Conservation (phyloP, 2,888 invertebrate species). For the Temnothorax unifasciatus region DNA sequence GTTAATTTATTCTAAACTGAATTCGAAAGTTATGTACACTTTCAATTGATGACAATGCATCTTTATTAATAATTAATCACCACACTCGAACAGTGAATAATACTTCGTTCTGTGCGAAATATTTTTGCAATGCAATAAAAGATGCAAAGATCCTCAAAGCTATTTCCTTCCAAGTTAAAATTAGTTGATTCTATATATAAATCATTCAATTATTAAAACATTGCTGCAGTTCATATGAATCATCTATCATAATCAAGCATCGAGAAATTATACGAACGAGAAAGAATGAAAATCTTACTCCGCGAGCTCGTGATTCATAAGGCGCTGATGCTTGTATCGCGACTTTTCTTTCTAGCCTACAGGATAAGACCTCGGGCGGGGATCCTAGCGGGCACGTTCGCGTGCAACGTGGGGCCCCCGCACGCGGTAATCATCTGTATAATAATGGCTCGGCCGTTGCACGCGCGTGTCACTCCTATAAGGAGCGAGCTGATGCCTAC, state of each 20-base stretch:
- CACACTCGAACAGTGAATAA: neutral
- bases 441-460: conserved; percentile 73
- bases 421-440: conserved; percentile 74
- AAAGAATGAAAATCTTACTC: conserved; percentile 23
- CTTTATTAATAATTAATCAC: neutral
- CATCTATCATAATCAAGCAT: conserved; percentile 1
- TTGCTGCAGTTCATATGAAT: neutral
- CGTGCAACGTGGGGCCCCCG: conserved; percentile 39
- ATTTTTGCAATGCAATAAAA: neutral
- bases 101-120: neutral
- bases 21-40: neutral
- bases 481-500: conserved; percentile 75
- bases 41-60: neutral
- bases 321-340: conserved; percentile 61
- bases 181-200: neutral
- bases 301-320: conserved; percentile 62
- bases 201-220: neutral
- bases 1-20: neutral
- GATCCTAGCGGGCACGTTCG: conserved; percentile 51
- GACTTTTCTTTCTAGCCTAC: conserved; percentile 62
- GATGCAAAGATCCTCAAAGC: neutral
- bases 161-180: neutral
- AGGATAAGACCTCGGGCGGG: conserved; percentile 49
- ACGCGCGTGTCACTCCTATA: conserved; percentile 79
- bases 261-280: neutral